Conservation (phyloP, 2,888 invertebrate genomes). For the Encarsia formosa region DNA sequence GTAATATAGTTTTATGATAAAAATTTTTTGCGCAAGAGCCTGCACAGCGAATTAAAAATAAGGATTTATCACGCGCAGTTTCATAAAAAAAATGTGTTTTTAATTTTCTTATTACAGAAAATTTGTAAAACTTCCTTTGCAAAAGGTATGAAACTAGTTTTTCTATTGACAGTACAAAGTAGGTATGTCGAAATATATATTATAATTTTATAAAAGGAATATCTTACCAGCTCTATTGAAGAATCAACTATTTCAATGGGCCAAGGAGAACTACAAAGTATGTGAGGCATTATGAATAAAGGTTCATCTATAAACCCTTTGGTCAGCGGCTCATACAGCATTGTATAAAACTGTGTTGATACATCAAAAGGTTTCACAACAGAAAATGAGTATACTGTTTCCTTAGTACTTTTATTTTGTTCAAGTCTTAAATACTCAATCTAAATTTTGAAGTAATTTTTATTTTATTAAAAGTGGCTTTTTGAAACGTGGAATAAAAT, state of each 20-base stretch:
- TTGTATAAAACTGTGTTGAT: constrained; percentile 62
- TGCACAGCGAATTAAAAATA: too few species aligned
- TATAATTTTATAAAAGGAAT: too few species aligned
- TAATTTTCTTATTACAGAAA: too few species aligned
- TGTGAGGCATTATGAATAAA: constrained; percentile 66
- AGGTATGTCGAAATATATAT: background rate
- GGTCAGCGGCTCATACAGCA: constrained; percentile 62
- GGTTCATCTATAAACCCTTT: constrained; percentile 67
- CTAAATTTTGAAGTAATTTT: constrained; percentile 33
- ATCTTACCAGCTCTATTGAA: constrained; percentile 59
- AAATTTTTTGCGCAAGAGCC: too few species aligned
- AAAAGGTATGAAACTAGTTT: too few species aligned
- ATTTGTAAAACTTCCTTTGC: too few species aligned
- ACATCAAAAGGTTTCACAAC: constrained; percentile 71
- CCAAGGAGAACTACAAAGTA: constrained; percentile 68
- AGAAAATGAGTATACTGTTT: constrained; percentile 59
- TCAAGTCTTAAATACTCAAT: constrained; percentile 43
- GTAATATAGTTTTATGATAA: too few species aligned
- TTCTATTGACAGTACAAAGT: background rate
- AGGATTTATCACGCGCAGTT: too few species aligned
- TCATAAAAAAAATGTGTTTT: too few species aligned
- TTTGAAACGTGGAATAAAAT: background rate
- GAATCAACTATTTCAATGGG: constrained; percentile 64
- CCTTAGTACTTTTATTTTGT: constrained; percentile 54
- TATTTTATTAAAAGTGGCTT: too few species aligned